phyloP scores from a whole-genome alignment of 2,113 vertebrate species.

The Corythornis vintsioides region DNA sequence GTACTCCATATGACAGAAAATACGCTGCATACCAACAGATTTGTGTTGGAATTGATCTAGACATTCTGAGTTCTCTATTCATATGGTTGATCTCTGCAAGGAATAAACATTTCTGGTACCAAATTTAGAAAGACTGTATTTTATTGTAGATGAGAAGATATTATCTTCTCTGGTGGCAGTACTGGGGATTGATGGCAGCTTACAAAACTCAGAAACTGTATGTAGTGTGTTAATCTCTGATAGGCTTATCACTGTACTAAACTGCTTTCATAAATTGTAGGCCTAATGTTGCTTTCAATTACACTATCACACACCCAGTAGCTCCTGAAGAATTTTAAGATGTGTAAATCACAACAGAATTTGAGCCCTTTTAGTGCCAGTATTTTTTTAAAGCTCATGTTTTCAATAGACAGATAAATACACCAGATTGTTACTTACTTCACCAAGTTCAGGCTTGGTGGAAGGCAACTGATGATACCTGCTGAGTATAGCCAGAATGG shows the following conservation, averaged over 20 bases:
- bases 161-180: slow-evolving; percentile 21
- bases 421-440: background rate
- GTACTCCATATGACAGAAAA: background rate
- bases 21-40: background rate
- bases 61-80: slow-evolving; percentile 24
- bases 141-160: slow-evolving; percentile 25
- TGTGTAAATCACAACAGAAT: background rate
- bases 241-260: slow-evolving; percentile 17
- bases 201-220: slow-evolving; percentile 14
- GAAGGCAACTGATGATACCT: background rate
- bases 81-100: background rate
- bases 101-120: slow-evolving; percentile 48
- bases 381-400: background rate
- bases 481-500: background rate
- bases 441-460: background rate
- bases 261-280: slow-evolving; percentile 7
- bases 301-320: background rate
- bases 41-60: slow-evolving; percentile 15
- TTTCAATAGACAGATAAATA: background rate
- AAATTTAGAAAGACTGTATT: slow-evolving; percentile 33
- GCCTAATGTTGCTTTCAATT: slow-evolving; percentile 1
- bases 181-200: slow-evolving; percentile 16
- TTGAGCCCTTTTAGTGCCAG: background rate
- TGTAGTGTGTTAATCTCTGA: slow-evolving; percentile 32
- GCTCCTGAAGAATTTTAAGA: background rate